Percentiles rank a stretch among this genome's conserved stretches.
These are phyloP conservation scores for Leptogaster cylindrica DNA, from an alignment of 2,888 invertebrate genomes.

Conservation along the genomic window DNA sequence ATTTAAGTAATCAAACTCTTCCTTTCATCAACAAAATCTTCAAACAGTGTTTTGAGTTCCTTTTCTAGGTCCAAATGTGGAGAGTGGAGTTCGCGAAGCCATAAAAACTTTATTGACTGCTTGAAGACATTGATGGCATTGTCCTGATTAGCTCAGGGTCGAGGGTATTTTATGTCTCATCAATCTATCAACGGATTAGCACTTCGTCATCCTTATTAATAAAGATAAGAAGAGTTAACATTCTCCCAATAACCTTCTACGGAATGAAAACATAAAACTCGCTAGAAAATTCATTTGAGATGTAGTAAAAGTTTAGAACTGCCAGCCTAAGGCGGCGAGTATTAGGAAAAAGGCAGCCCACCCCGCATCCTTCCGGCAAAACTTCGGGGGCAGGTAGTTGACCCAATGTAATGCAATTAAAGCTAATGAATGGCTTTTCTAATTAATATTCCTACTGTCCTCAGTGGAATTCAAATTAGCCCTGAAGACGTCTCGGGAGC, in stretches of 20 bases:
- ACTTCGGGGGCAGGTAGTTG: slow-evolving; percentile 48
- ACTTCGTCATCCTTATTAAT: slow-evolving; percentile 11
- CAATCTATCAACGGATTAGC: neutral
- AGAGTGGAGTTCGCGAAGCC: too few species aligned
- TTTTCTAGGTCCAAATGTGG: too few species aligned
- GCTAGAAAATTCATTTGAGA: neutral
- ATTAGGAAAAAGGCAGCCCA: slow-evolving; percentile 9
- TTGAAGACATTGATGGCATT: too few species aligned
- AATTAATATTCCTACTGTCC: slow-evolving; percentile 53
- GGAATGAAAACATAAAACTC: neutral
- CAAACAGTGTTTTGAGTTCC: too few species aligned
- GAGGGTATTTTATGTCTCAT: neutral
- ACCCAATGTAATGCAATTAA: slow-evolving; percentile 54
- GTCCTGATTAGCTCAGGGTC: too few species aligned
- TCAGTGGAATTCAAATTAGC: slow-evolving; percentile 52
- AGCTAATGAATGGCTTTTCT: slow-evolving; percentile 55
- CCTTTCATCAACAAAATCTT: too few species aligned
- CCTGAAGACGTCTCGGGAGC: slow-evolving; percentile 14
- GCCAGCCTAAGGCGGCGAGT: neutral
- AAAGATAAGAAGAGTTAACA: neutral
- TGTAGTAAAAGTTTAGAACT: slow-evolving; percentile 10
- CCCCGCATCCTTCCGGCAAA: neutral
- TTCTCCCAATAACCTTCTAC: neutral
- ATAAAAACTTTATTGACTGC: too few species aligned
- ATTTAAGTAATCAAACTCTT: too few species aligned